Evolutionary conservation across 2,797 vertebrate genomes (phyloP).

Genomic region (Agapornis canus): DNA sequence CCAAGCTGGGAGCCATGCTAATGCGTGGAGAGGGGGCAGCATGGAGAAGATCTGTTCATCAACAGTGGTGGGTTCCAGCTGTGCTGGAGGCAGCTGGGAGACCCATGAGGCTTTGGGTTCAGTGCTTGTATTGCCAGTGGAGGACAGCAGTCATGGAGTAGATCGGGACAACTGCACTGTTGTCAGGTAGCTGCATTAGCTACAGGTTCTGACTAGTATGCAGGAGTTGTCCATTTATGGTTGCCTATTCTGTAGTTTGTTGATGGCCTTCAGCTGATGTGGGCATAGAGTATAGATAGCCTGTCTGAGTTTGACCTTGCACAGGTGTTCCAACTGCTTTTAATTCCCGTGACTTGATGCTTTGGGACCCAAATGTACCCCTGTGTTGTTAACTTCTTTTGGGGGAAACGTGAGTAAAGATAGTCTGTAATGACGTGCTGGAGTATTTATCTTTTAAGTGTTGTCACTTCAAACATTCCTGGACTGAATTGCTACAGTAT

Average conservation of each 20-base stretch:
- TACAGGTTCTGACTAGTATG: fast-evolving
- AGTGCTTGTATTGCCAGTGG: neutral
- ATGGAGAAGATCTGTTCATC: neutral
- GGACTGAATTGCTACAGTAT: neutral
- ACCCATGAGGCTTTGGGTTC: neutral
- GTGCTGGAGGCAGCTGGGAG: neutral
- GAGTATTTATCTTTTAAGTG: neutral
- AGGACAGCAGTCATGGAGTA: neutral
- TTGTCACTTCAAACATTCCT: neutral
- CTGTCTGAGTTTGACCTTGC: neutral
- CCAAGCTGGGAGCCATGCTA: neutral
- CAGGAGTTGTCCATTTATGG: neutral
- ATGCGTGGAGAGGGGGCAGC: fast-evolving
- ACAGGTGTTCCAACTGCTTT: neutral
- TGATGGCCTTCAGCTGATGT: neutral
- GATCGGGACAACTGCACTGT: neutral
- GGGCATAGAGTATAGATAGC: neutral
- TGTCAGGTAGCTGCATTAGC: neutral
- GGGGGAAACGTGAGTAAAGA: neutral
- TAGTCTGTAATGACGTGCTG: neutral
- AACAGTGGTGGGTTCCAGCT: neutral
- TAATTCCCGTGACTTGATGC: neutral
- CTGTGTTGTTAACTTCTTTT: fast-evolving
- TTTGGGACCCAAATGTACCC: neutral
- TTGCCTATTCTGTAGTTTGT: neutral